A percentile compares a stretch with the other conserved stretches of the same genome.
phyloP scores from a whole-genome alignment of 2,888 invertebrate species.

The Pristionchus maxplancki region DNA sequence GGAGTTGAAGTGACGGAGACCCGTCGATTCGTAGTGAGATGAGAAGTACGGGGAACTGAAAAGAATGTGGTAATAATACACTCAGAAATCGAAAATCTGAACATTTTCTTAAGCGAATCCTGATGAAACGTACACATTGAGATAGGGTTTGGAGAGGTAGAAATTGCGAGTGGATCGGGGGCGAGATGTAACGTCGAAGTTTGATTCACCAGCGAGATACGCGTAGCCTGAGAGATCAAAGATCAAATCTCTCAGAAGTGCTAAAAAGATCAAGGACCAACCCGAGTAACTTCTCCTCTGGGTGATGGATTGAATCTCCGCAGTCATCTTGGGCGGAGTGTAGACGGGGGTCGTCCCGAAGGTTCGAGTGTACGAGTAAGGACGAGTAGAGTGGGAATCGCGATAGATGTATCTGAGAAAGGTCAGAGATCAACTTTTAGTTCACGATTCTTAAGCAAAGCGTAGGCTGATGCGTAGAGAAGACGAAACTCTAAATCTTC shows the following conservation, averaged over 20 bases:
- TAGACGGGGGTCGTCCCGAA: constrained; percentile 68
- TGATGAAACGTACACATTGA: constrained; percentile 48
- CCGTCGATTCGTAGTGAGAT: constrained; percentile 61
- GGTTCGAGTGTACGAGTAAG: constrained; percentile 70
- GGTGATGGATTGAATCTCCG: constrained; percentile 65
- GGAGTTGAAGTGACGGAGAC: constrained; percentile 75
- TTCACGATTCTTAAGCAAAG: not conserved
- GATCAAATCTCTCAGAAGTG: not conserved
- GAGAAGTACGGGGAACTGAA: constrained; percentile 55
- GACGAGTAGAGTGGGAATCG: constrained; percentile 71
- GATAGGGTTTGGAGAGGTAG: constrained; percentile 46
- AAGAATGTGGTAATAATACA: not conserved
- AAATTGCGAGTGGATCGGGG: constrained; percentile 67
- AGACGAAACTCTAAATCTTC: not conserved
- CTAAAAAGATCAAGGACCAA: too few species aligned
- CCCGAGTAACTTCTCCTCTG: constrained; percentile 63
- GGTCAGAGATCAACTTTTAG: not conserved
- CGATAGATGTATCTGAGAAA: constrained; percentile 75
- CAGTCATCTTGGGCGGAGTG: constrained; percentile 73
- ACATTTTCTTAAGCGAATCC: too few species aligned
- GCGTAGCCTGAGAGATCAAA: constrained; percentile 65
- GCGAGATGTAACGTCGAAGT: constrained; percentile 72
- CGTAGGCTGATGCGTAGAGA: not conserved
- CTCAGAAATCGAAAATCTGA: not conserved
- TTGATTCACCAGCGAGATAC: constrained; percentile 69